Conservation (phyloP, 1,140 invertebrate species). For the Drosophila ficusphila region DNA sequence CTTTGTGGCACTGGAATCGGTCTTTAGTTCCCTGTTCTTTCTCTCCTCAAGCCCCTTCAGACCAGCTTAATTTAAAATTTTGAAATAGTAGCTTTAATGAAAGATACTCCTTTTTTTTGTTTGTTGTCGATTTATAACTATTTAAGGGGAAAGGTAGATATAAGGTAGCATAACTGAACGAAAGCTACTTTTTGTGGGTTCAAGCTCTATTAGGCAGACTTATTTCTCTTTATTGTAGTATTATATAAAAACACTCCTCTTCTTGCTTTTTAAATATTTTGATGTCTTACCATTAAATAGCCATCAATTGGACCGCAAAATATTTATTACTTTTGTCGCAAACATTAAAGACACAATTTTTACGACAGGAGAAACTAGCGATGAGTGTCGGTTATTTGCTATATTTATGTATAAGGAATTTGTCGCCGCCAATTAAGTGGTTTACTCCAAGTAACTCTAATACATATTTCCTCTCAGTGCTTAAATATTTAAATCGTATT, state of each 20-base stretch:
- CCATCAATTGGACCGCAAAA: slow-evolving; percentile 30
- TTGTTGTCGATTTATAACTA: slow-evolving; percentile 33
- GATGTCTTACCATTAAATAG: slow-evolving; percentile 25
- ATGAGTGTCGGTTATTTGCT: slow-evolving; percentile 7
- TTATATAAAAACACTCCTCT: background rate
- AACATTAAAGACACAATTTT: slow-evolving; percentile 9
- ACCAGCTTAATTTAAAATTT: slow-evolving; percentile 64
- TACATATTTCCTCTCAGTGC: background rate
- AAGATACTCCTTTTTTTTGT: slow-evolving; percentile 56
- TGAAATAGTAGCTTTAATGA: slow-evolving; percentile 69
- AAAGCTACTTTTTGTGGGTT: background rate
- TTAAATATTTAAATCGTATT: slow-evolving; percentile 25
- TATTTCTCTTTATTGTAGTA: background rate
- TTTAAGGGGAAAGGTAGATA: background rate
- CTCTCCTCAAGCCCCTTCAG: background rate
- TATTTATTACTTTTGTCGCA: slow-evolving; percentile 29
- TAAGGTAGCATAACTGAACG: no score
- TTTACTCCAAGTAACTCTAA: slow-evolving; percentile 6
- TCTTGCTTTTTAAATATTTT: slow-evolving; percentile 16
- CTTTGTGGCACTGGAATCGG: slow-evolving; percentile 62
- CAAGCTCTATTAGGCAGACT: background rate
- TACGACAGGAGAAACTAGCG: slow-evolving; percentile 19
- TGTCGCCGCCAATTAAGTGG: background rate
- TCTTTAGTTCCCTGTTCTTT: slow-evolving; percentile 20
- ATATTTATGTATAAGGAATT: slow-evolving; percentile 18